These are phyloP conservation scores for Torymus aiolomorphi DNA, from an alignment of 2,888 invertebrate genomes.

Conservation along the genomic window DNA sequence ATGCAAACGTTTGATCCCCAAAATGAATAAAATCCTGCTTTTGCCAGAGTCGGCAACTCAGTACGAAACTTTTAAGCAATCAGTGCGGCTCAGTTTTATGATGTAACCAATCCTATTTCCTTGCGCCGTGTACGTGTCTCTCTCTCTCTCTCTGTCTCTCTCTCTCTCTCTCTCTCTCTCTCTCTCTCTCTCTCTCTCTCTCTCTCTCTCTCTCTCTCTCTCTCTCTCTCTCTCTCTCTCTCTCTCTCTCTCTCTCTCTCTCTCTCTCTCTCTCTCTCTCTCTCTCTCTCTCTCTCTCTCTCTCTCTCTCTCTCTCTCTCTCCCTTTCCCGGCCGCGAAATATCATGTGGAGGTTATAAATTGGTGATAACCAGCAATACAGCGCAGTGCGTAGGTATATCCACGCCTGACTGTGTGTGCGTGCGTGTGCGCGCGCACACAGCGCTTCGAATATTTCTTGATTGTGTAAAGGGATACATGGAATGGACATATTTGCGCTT, in stretches of 20 bases:
- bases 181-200: no score
- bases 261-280: no score
- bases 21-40: constrained; percentile 30
- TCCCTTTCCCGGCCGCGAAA: constrained; percentile 16
- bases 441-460: constrained; percentile 51
- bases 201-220: no score
- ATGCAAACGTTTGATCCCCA: neutral
- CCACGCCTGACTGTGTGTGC: no score
- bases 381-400: neutral
- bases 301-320: no score
- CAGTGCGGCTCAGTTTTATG: constrained; percentile 34
- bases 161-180: no score
- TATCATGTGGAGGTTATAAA: constrained; percentile 49
- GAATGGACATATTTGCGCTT: constrained; percentile 36
- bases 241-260: no score
- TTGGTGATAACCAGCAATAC: constrained; percentile 37
- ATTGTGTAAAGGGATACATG: constrained; percentile 50
- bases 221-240: no score
- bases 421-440: neutral
- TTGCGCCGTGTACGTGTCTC: neutral
- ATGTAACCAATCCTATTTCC: constrained; percentile 45
- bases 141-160: no score
- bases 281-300: no score
- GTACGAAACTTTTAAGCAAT: constrained; percentile 43
- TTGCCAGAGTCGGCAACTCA: neutral